phyloP scores from a whole-genome alignment of 2,113 vertebrate species.

The human region DNA sequence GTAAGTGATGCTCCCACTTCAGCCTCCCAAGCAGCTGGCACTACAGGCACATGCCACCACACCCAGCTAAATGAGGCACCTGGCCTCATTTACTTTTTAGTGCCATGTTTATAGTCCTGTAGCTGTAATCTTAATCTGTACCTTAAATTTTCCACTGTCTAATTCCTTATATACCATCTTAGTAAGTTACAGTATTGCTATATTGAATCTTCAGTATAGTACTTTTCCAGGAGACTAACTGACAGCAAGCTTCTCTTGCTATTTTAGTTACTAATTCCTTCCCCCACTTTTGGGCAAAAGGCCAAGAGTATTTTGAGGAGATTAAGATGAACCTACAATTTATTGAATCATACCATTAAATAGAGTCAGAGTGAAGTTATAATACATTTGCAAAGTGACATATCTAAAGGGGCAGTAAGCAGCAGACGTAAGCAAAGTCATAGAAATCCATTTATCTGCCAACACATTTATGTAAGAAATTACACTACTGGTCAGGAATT shows the following conservation, averaged over 20 bases:
- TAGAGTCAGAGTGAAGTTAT: not conserved
- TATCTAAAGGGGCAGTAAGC: not conserved
- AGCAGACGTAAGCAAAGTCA: slow-evolving; percentile 52
- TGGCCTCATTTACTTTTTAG: not conserved
- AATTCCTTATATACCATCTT: not conserved
- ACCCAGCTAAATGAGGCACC: too few species aligned
- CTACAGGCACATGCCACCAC: too few species aligned
- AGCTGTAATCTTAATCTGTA: not conserved
- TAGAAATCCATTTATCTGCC: slow-evolving; percentile 69
- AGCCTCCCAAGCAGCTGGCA: too few species aligned
- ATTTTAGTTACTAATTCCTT: slow-evolving; percentile 13
- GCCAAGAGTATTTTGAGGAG: slow-evolving; percentile 32
- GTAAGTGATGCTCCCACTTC: too few species aligned
- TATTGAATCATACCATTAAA: slow-evolving; percentile 11
- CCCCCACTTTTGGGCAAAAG: not conserved
- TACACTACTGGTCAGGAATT: slow-evolving; percentile 71
- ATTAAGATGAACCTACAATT: slow-evolving; percentile 14
- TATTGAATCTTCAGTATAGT: not conserved
- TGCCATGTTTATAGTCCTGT: not conserved
- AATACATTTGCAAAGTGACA: slow-evolving; percentile 25
- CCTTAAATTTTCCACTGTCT: not conserved
- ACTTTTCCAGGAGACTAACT: slow-evolving; percentile 9
- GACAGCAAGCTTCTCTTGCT: slow-evolving; percentile 6
- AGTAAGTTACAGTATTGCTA: not conserved
- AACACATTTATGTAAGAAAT: slow-evolving; percentile 63